Evolutionary conservation across 2,113 vertebrate species (phyloP).

Genomic region (Apodemus speciosus): DNA sequence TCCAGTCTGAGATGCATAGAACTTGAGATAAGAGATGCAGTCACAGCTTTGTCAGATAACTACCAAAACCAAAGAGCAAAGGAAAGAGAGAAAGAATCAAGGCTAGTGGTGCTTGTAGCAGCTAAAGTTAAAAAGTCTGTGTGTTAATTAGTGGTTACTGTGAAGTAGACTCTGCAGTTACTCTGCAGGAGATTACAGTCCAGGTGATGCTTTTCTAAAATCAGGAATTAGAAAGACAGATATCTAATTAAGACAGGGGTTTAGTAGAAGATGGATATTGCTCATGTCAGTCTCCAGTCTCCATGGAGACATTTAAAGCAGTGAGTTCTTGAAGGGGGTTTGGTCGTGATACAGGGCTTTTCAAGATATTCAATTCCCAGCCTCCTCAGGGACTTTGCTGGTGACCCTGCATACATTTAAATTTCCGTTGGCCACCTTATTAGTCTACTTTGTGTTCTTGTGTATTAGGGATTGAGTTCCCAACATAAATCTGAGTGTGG

Average conservation of each 20-base stretch:
- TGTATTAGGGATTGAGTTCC: neutral
- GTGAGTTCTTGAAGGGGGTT: neutral
- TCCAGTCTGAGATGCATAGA: neutral
- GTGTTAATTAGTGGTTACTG: slow-evolving; percentile 23
- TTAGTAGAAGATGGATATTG: neutral
- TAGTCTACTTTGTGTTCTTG: neutral
- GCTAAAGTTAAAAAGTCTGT: neutral
- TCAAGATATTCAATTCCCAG: neutral
- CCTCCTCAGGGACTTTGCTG: neutral
- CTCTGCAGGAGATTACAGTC: slow-evolving; percentile 4
- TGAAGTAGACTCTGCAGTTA: neutral
- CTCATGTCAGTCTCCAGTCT: neutral
- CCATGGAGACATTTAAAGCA: neutral
- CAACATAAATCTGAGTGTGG: neutral
- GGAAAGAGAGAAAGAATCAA: neutral
- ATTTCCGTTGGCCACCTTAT: neutral
- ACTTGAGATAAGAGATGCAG: neutral
- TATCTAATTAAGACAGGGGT: neutral
- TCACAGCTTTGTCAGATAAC: neutral
- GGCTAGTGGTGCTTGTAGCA: neutral
- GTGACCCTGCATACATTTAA: neutral
- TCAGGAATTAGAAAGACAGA: slow-evolving; percentile 49
- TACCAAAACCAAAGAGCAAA: neutral
- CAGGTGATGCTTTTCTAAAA: slow-evolving; percentile 52
- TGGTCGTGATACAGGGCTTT: neutral